Evolutionary conservation across 2,113 vertebrate genomes (phyloP).

Genomic region (Sardina pilchardus): DNA sequence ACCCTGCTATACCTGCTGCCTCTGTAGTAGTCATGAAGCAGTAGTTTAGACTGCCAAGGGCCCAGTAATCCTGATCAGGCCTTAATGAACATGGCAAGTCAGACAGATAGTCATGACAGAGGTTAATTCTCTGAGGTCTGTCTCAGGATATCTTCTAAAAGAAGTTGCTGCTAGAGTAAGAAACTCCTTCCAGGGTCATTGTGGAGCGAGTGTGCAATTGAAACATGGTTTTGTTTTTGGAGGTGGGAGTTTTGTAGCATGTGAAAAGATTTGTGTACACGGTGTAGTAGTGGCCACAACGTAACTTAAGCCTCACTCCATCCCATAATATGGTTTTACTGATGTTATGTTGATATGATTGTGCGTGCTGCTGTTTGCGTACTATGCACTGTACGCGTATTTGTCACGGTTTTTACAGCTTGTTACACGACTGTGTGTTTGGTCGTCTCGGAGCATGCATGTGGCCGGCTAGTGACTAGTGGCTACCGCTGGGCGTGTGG

Average conservation of each 20-base stretch:
- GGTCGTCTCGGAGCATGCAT: background rate
- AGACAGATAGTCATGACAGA: too few relatives aligned
- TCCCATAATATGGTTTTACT: background rate
- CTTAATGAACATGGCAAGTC: background rate
- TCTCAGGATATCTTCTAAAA: background rate
- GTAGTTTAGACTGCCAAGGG: background rate
- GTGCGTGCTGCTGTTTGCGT: constrained; percentile 5
- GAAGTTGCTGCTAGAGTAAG: background rate
- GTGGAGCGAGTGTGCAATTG: background rate
- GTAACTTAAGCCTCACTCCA: background rate
- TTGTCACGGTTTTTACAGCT: background rate
- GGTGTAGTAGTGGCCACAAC: background rate
- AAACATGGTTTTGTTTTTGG: background rate
- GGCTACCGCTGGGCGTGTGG: background rate
- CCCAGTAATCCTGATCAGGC: background rate
- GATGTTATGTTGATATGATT: background rate
- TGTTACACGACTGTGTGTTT: background rate
- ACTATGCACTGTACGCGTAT: too few relatives aligned
- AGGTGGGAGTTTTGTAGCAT: background rate
- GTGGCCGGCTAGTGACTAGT: background rate
- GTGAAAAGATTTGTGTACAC: background rate
- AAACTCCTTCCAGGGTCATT: background rate
- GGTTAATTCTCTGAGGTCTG: background rate
- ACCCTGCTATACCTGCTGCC: background rate
- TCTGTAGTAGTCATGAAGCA: background rate